Evolutionary conservation across 2,888 invertebrate species (phyloP).

Genomic region (Pristionchus arcanus): DNA sequence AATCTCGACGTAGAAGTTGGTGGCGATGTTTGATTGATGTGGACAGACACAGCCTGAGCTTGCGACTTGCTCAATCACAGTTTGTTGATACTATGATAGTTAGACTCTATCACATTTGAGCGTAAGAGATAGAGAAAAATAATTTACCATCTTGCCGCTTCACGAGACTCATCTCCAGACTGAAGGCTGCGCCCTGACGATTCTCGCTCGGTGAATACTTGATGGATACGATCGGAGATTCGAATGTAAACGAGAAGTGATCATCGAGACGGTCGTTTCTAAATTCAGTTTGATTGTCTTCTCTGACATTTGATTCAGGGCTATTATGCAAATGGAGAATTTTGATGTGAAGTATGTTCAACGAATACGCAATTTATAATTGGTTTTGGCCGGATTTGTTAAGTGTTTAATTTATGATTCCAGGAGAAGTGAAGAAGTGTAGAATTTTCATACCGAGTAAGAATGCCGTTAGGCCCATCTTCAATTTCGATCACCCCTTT

Average conservation of each 20-base stretch:
- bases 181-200: background rate
- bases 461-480: background rate
- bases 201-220: background rate
- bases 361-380: too few species aligned
- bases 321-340: background rate
- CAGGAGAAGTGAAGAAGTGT: background rate
- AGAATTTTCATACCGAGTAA: background rate
- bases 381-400: too few species aligned
- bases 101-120: too few species aligned
- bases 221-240: background rate
- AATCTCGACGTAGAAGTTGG: background rate
- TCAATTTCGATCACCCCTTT: background rate
- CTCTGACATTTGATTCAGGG: too few species aligned
- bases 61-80: too few species aligned
- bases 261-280: background rate
- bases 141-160: background rate
- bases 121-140: too few species aligned
- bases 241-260: background rate
- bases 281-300: background rate
- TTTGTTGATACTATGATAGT: too few species aligned
- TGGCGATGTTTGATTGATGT: background rate
- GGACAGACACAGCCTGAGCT: background rate
- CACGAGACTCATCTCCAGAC: background rate
- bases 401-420: too few species aligned
- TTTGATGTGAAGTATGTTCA: background rate